Base-by-base conservation (phyloP, 2,888 invertebrate genomes). In the Dynastes maya region DNA sequence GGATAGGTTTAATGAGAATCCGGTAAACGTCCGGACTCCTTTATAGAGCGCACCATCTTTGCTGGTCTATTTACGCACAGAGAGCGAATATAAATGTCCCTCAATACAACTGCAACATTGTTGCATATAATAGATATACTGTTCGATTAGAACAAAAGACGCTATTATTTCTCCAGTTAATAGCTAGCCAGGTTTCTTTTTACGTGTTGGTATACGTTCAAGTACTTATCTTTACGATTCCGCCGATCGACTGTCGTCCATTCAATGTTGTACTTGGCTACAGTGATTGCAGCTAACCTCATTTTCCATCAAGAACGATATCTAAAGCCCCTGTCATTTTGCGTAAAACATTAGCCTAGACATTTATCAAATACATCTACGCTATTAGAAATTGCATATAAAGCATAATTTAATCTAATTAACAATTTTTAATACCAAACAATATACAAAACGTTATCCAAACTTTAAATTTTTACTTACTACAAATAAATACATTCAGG, bases 1-100 rank as follows among this genome's bases (percentile, higher is more conserved):
- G 55, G 71, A 71, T 71, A 71, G 32, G 55, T 71, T 71, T 71
- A 71, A 71, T 55, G 71, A 71, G 71, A 71, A 71, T 71, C 71
- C 71, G 55, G 71, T 71, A 71, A 55, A 71, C 16, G 71, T 55
- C 55, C 32, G 71, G 32, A 71, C 55, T 55, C 27, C 32, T 55
- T 55, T 71, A 55, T 37, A 32, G 32, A n/a, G 55, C 55, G 53
- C 16, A 55, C 53, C 29, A 49, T 71, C 71, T 9, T 8, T 6
- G 49, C 71, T 55, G 55, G 55, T 71, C 55, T 58, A 71, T 71
- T 71, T 71, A 71, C 71, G 55, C 32, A 71, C 71, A 71, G 55
- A 16, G 55, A 71, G 55, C 71, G 71, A 53, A 71, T 55, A 71
- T 71, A 71, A 71, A 71, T 71, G 71, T 55, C 55, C 16, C 37